Percentiles rank a stretch among this genome's conserved stretches.
Evolutionary conservation across 2,113 vertebrate species (phyloP).

Genomic region (Gallinago paraguaiae): DNA sequence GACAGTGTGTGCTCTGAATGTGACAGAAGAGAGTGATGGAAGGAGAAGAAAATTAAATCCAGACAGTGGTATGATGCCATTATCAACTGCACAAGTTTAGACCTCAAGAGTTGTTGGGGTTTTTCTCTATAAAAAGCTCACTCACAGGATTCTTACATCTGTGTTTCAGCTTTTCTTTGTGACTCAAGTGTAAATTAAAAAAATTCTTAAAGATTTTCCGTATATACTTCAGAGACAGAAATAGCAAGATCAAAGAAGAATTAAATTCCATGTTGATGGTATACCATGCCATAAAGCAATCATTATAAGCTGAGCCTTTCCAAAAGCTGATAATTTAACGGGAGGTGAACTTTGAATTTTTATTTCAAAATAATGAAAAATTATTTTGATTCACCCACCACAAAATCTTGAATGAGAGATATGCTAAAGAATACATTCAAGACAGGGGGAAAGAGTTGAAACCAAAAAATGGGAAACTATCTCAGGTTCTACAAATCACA

Average conservation of each 20-base stretch:
- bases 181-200: neutral
- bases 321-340: neutral
- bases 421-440: neutral
- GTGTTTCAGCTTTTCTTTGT: neutral
- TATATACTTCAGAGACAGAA: neutral
- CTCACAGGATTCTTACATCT: neutral
- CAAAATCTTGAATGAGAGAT: neutral
- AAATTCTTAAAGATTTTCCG: neutral
- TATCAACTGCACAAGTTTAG: neutral
- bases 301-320: neutral
- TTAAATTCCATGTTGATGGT: neutral
- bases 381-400: neutral
- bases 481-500: neutral
- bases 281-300: neutral
- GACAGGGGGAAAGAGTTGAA: neutral
- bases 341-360: neutral
- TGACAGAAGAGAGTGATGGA: neutral
- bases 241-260: neutral
- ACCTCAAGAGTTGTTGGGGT: neutral
- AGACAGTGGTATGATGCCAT: neutral
- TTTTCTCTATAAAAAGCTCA: neutral
- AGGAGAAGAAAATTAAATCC: slow-evolving; percentile 15
- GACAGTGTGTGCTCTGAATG: neutral
- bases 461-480: neutral
- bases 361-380: neutral